Percentiles rank a stretch among this genome's conserved stretches.
These are phyloP conservation scores for Epinephelus cyanopodus DNA, from an alignment of 2,113 vertebrate genomes.

Conservation along the genomic window DNA sequence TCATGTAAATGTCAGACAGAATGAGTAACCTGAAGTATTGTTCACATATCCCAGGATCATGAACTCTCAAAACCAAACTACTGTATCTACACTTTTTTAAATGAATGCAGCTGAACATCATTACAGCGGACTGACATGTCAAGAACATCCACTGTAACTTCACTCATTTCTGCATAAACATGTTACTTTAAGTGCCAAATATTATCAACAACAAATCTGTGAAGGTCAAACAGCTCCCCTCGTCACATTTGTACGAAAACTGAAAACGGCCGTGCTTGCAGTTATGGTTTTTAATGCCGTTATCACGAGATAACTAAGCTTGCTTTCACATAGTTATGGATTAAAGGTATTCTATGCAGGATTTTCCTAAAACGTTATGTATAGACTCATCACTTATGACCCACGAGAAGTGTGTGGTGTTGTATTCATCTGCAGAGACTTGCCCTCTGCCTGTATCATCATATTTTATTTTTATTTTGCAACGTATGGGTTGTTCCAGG, in stretches of 20 bases:
- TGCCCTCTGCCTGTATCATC: no score
- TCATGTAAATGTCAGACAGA: slow-evolving; percentile 28
- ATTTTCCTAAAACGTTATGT: no score
- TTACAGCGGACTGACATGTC: slow-evolving; percentile 35
- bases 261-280: no score
- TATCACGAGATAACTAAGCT: no score
- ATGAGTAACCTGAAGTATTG: slow-evolving; percentile 35
- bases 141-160: slow-evolving; percentile 1
- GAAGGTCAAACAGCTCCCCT: slow-evolving; percentile 17
- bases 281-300: no score
- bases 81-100: slow-evolving; percentile 38
- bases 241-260: not conserved
- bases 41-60: slow-evolving; percentile 44
- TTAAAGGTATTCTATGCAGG: no score
- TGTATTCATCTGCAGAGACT: no score
- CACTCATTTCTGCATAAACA: slow-evolving; percentile 31
- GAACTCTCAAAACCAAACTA: slow-evolving; percentile 17
- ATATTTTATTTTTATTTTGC: no score
- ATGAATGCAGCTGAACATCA: slow-evolving; percentile 16
- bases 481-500: no score
- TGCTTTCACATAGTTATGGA: no score
- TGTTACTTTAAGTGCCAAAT: slow-evolving; percentile 38
- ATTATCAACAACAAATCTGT: slow-evolving; percentile 12
- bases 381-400: no score
- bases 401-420: no score